Conservation (phyloP, 2,888 invertebrate genomes). For the Trichacis sp. region DNA sequence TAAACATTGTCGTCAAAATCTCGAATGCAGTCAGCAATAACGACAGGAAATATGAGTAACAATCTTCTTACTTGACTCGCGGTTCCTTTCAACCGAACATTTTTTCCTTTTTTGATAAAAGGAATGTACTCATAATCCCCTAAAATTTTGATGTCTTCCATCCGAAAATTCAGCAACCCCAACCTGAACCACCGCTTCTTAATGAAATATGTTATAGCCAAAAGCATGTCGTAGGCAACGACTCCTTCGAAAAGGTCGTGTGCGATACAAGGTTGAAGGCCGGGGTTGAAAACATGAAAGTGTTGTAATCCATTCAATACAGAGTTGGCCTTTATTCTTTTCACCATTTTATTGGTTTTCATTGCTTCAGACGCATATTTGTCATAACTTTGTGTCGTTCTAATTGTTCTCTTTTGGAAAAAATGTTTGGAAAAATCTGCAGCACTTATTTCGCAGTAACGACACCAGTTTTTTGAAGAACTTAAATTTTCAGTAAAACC, state of each 20-base stretch:
- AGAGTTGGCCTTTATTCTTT: too few species aligned
- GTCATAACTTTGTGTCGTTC: too few species aligned
- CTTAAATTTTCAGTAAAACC: too few species aligned
- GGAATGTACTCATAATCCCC: background rate
- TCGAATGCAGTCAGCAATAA: slow-evolving; percentile 4
- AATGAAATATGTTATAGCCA: too few species aligned
- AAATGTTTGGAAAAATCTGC: too few species aligned
- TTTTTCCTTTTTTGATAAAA: background rate
- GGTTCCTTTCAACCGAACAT: slow-evolving; percentile 10
- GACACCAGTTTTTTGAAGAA: too few species aligned
- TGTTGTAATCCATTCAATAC: background rate
- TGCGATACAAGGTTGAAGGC: too few species aligned
- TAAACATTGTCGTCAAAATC: slow-evolving; percentile 12
- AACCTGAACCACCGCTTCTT: slow-evolving; percentile 7
- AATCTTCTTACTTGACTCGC: slow-evolving; percentile 12
- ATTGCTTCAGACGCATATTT: too few species aligned
- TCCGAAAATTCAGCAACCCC: background rate
- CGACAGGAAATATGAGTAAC: slow-evolving; percentile 13
- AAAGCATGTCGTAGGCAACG: slow-evolving; percentile 36
- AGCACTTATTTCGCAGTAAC: too few species aligned
- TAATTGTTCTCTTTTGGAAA: too few species aligned
- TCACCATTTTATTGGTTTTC: too few species aligned
- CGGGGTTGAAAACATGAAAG: too few species aligned
- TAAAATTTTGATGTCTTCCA: background rate
- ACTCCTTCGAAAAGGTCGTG: slow-evolving; percentile 41